Evolutionary conservation across 2,113 vertebrate species (phyloP).

Genomic region (Cricetomys ansorgei): DNA sequence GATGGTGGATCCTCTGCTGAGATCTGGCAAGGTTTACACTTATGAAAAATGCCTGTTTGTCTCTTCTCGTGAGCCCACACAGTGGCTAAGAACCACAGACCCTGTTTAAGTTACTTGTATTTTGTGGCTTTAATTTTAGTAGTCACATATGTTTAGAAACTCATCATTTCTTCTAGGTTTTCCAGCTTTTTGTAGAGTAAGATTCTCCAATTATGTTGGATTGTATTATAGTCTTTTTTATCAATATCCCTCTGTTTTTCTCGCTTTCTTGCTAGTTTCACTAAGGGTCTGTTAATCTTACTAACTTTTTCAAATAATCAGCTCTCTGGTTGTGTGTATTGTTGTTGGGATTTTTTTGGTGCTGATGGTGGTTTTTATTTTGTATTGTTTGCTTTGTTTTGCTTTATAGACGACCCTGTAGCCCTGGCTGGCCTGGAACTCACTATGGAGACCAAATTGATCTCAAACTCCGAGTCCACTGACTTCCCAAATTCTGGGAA

Average conservation of each 20-base stretch:
- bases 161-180: background rate
- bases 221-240: background rate
- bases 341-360: background rate
- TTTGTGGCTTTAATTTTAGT: background rate
- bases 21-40: too few relatives aligned
- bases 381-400: background rate
- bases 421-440: background rate
- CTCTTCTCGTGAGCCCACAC: too few relatives aligned
- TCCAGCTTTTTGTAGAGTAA: background rate
- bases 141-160: background rate
- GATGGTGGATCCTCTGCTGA: too few relatives aligned
- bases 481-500: background rate
- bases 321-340: background rate
- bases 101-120: background rate
- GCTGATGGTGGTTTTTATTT: background rate
- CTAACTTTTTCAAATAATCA: background rate
- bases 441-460: background rate
- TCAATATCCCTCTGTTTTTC: background rate
- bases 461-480: background rate
- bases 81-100: too few relatives aligned
- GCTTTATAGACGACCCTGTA: background rate
- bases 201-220: background rate
- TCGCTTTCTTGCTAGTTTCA: background rate
- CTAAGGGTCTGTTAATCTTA: background rate
- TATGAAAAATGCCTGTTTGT: too few relatives aligned